Base-by-base conservation (phyloP, 1,140 invertebrate species). In the Pseudachorutes palmiensis region DNA sequence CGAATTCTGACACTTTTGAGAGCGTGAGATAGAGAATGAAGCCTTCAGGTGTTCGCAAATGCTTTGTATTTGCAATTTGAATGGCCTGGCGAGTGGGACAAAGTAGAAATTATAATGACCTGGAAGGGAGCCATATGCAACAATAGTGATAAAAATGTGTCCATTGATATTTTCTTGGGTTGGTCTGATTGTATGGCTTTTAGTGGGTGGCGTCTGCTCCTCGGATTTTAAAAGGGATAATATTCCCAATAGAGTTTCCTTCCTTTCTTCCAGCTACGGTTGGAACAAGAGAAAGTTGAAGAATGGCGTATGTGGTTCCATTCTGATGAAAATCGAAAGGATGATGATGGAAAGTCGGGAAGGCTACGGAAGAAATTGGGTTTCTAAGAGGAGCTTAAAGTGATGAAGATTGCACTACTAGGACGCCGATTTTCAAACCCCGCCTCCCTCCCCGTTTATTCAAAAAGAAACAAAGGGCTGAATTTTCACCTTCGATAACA, bases 81-180 rank as follows among this genome's bases (percentile, higher is more conserved):
- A n/a, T n/a, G n/a, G n/a, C n/a, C n/a, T n/a, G n/a, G n/a, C n/a
- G n/a, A n/a, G n/a, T n/a, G n/a, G n/a, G n/a, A n/a, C n/a, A n/a
- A n/a, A n/a, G n/a, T 55, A 55, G 5, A 51, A 64, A 51, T 9
- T 55, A 24, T 51, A n/a, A 9, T 26, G 57, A 9, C 19, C 41
- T n/a, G n/a, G n/a, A n/a, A n/a, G 51, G 60, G 33, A 29, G 41
- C 59, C 3, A 28, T 61, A 49, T 36, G 36, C 61, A 28, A 24
- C 12, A 22, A 45, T 30, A 49, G 5, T 55, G 51, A 55, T 55
- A 55, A 24, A 19, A 19, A 41, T 9, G 36, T 41, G 36, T 41
- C 5, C 19, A 55, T 32, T 67, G 22, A 1, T 41, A 41, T 41
- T 41, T 41, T n/a, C n/a, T 19, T 41, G n/a, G n/a, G n/a, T n/a